A percentile compares a stretch with the other conserved stretches of the same genome.
phyloP scores from a whole-genome alignment of 2,888 invertebrate species.

The Stenurella melanura region DNA sequence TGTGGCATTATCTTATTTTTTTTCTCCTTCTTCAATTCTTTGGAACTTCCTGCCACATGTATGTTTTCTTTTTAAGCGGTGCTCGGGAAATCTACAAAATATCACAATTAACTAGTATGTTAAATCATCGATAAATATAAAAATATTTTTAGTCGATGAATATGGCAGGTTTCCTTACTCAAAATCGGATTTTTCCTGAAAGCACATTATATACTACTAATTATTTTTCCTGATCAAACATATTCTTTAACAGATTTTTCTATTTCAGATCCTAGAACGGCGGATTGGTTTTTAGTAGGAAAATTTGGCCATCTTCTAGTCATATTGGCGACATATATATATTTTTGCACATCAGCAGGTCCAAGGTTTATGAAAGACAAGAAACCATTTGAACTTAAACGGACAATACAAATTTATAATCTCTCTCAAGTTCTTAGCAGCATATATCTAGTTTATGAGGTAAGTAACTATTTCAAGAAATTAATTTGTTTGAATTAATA shows the following conservation, averaged over 20 bases:
- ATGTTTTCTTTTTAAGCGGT: too few relatives aligned
- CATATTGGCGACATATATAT: constrained; percentile 75
- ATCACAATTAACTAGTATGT: too few relatives aligned
- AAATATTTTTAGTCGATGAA: too few relatives aligned
- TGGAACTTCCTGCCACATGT: too few relatives aligned
- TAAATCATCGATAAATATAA: too few relatives aligned
- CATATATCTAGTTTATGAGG: constrained; percentile 62
- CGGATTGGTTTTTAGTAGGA: constrained; percentile 75
- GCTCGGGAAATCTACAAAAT: too few relatives aligned
- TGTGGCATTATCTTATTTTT: too few relatives aligned
- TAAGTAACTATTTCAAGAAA: constrained; percentile 49
- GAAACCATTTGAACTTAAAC: constrained; percentile 78
- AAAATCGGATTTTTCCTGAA: too few relatives aligned
- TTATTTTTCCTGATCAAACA: too few relatives aligned
- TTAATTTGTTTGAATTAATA: neutral
- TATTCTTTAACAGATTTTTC: neutral
- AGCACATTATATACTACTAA: too few relatives aligned
- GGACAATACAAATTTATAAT: constrained; percentile 78
- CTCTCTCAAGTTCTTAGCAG: constrained; percentile 77
- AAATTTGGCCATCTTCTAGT: constrained; percentile 72
- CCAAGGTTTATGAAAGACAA: constrained; percentile 81
- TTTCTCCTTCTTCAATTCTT: too few relatives aligned
- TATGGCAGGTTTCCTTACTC: too few relatives aligned
- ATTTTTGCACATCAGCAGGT: constrained; percentile 77
- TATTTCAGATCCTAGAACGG: constrained; percentile 77